phyloP scores from a whole-genome alignment of 2,113 vertebrate species.

The Elgaria multicarinata region DNA sequence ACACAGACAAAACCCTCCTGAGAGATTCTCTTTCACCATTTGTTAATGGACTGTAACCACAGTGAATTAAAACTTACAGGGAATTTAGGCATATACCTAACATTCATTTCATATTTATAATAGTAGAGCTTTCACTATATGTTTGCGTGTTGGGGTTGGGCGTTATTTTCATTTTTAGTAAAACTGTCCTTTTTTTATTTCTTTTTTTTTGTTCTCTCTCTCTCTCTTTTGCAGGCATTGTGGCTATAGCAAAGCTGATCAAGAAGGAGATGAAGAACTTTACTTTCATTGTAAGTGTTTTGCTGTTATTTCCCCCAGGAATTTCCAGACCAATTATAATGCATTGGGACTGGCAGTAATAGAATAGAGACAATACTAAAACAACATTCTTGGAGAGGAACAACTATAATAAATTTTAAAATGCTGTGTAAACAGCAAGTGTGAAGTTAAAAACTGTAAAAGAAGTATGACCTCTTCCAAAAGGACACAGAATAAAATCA shows the following conservation, averaged over 20 bases:
- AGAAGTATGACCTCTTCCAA: slow-evolving; percentile 53
- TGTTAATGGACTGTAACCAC: not conserved
- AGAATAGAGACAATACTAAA: slow-evolving; percentile 59
- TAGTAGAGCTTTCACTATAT: not conserved
- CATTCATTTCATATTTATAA: not conserved
- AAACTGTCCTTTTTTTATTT: slow-evolving; percentile 28
- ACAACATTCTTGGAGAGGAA: slow-evolving; percentile 39
- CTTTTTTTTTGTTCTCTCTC: not conserved
- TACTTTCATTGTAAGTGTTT: slow-evolving; percentile 99
- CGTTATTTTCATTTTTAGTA: slow-evolving; percentile 43
- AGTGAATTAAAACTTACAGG: not conserved
- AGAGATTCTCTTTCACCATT: not conserved
- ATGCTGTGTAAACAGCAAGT: slow-evolving; percentile 47
- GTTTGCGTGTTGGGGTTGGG: no score
- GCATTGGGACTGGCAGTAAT: slow-evolving; percentile 29
- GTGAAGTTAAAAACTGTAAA: slow-evolving; percentile 53
- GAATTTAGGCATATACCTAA: not conserved
- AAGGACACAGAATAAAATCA: slow-evolving; percentile 55
- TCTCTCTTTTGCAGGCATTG: slow-evolving; percentile 85
- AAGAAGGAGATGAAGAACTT: slow-evolving; percentile 98
- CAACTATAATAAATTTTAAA: slow-evolving; percentile 44
- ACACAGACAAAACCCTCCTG: no score
- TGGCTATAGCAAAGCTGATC: slow-evolving; percentile 98
- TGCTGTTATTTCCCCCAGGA: slow-evolving; percentile 59
- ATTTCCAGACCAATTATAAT: slow-evolving; percentile 46